Percentiles rank a stretch among this genome's conserved stretches.
Evolutionary conservation across 2,888 invertebrate species (phyloP).

Genomic region (Ennomos quercinarius): DNA sequence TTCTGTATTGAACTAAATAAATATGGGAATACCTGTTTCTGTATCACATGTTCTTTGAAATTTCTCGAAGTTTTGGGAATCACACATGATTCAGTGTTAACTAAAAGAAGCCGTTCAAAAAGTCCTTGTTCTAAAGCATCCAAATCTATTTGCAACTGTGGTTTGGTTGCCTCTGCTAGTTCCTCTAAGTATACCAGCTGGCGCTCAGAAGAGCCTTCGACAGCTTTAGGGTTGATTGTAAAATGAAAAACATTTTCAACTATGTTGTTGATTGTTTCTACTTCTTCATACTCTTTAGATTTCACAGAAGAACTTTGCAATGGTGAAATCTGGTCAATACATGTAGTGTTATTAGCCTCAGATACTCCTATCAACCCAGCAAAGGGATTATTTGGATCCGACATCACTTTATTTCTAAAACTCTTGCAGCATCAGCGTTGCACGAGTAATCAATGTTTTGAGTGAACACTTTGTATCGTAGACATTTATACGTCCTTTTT

Average conservation of each 20-base stretch:
- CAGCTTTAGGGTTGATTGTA: constrained; percentile 85
- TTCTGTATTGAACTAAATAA: constrained; percentile 89
- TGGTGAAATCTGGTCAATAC: constrained; percentile 49
- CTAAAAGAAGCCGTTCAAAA: constrained; percentile 90
- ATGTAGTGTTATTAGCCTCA: constrained; percentile 55
- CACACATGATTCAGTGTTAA: constrained; percentile 81
- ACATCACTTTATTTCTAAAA: constrained; percentile 55
- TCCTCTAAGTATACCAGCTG: constrained; percentile 89
- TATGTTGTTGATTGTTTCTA: constrained; percentile 78
- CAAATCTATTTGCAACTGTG: constrained; percentile 83
- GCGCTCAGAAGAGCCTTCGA: constrained; percentile 56
- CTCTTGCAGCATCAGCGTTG: constrained; percentile 20
- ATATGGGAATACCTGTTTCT: constrained; percentile 88
- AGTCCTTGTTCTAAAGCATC: constrained; percentile 90
- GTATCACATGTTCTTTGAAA: constrained; percentile 79
- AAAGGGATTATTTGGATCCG: constrained; percentile 77
- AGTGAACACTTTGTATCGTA: neutral
- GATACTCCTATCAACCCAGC: constrained; percentile 70
- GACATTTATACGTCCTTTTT: neutral
- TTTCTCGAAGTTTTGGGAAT: constrained; percentile 70
- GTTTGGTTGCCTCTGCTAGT: constrained; percentile 80
- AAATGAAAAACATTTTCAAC: constrained; percentile 91
- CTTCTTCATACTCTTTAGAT: constrained; percentile 56
- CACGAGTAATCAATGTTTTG: constrained; percentile 10
- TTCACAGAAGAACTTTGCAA: constrained; percentile 55